Percentiles rank a stretch among this genome's conserved stretches.
Conservation (phyloP, 2,797 vertebrate genomes). For the Pelobates cultripes region DNA sequence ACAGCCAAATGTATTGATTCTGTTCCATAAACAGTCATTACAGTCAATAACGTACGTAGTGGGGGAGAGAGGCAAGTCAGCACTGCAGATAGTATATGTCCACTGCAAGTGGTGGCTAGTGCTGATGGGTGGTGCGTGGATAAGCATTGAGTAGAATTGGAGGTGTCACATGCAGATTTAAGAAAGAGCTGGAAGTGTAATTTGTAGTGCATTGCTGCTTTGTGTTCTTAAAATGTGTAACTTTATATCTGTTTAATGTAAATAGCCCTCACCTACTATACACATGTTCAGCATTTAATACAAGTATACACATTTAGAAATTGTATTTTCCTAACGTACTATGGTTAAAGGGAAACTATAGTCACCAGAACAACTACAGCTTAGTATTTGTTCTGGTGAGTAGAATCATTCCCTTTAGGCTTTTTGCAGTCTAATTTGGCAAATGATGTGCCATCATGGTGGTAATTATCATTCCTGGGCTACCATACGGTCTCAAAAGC, state of each 20-base stretch:
- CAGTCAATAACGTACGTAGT: conserved; percentile 17
- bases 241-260: not conserved
- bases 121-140: conserved; percentile 42
- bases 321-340: no score
- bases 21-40: conserved; percentile 20
- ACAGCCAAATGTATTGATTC: conserved; percentile 14
- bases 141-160: conserved; percentile 15
- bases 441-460: no score
- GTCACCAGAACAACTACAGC: no score
- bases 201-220: not conserved
- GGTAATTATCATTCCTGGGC: no score
- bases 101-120: conserved; percentile 25
- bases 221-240: not conserved
- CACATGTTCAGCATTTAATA: not conserved
- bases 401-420: no score
- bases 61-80: conserved; percentile 14
- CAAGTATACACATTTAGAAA: not conserved
- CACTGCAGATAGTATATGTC: not conserved
- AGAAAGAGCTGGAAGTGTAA: conserved; percentile 1
- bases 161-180: conserved; percentile 27
- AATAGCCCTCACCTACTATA: not conserved
- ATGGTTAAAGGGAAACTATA: no score
- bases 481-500: no score
- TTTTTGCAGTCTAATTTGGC: no score
- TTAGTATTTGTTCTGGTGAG: no score